phyloP scores from a whole-genome alignment of 2,113 vertebrate genomes.

The Heterochromis multidens region DNA sequence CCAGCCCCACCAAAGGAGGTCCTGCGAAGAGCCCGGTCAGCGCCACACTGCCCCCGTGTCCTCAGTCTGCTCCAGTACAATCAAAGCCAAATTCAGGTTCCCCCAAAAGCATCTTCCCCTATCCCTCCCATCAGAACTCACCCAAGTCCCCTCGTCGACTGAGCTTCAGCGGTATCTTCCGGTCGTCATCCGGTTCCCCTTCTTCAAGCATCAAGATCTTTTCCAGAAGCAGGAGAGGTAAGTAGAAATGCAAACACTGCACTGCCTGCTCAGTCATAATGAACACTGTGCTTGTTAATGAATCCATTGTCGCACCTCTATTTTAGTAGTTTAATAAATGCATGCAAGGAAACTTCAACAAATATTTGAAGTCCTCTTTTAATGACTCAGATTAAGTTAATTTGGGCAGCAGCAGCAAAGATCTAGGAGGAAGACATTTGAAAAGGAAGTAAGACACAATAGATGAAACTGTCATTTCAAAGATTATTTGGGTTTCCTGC shows the following conservation, averaged over 20 bases:
- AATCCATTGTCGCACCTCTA: background rate
- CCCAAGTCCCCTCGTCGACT: slow-evolving; percentile 93
- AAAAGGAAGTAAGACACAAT: slow-evolving; percentile 18
- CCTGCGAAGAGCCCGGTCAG: slow-evolving; percentile 76
- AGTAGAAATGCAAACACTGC: slow-evolving; percentile 39
- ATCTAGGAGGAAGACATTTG: background rate
- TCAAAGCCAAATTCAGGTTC: slow-evolving; percentile 81
- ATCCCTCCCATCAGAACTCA: slow-evolving; percentile 82
- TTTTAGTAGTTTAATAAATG: background rate
- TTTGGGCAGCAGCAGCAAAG: background rate
- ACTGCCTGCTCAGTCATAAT: background rate
- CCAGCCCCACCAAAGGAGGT: slow-evolving; percentile 82
- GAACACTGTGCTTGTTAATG: background rate
- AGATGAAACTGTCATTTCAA: background rate
- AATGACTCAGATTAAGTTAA: background rate
- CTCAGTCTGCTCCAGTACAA: slow-evolving; percentile 82
- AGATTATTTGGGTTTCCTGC: slow-evolving; percentile 13
- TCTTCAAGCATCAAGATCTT: slow-evolving; percentile 92
- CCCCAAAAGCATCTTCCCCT: slow-evolving; percentile 88
- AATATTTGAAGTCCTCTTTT: background rate
- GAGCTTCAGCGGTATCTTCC: slow-evolving; percentile 96
- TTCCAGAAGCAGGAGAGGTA: slow-evolving; percentile 93
- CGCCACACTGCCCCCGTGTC: slow-evolving; percentile 75
- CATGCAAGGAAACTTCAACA: background rate
- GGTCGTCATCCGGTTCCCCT: slow-evolving; percentile 79